Base-by-base conservation (phyloP, 2,113 vertebrate species). In the Tachycineta bicolor region DNA sequence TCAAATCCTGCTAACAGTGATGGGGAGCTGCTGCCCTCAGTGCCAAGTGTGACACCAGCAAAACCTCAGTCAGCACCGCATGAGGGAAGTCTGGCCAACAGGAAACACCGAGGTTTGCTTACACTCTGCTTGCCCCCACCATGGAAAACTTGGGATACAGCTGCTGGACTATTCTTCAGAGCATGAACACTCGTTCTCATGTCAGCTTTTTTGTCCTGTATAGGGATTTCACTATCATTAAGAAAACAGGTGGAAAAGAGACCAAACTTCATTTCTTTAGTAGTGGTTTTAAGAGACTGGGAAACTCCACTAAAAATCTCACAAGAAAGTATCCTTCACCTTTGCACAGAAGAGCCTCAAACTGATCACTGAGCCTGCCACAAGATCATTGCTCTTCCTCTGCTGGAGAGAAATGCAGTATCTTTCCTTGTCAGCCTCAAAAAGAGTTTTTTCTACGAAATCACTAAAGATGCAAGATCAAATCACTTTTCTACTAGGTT, bases 41-140 rank as follows among this genome's bases (percentile, higher is more conserved):
- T 15, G 63, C 50, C 89, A 63, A 79, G 69, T 2, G 6, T 17
- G 39, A 52, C 11, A 73, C 56, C 13, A 75, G 39, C 49, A 70
- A 64, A 62, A 11, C 5, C 63, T 28, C 7, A 47, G 13, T 10
- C 55, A 24, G 59, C 55, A 77, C 5, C 34, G 55, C 20, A 12
- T 0, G 0, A 43, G 24, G 15, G 11, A 31, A 37, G 25, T 9
- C 21, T 6, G 4, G 52, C 47, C 82, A 73, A 20, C 14, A 11
- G 0, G 0, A 21, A 83, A 25, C 67, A 34, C 8, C 2, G 43
- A 33, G 19, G 14, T 6, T 55, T 60, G 14, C 8, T 28, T 7
- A 31, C 29, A 33, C 22, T 41, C 56, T 33, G 6, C 29, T 25
- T 31, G 31, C 56, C 34, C 23, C 29, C 46, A 58, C 2, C 17